phyloP scores from a whole-genome alignment of 2,888 invertebrate genomes.

The Enchytraeus crypticus region DNA sequence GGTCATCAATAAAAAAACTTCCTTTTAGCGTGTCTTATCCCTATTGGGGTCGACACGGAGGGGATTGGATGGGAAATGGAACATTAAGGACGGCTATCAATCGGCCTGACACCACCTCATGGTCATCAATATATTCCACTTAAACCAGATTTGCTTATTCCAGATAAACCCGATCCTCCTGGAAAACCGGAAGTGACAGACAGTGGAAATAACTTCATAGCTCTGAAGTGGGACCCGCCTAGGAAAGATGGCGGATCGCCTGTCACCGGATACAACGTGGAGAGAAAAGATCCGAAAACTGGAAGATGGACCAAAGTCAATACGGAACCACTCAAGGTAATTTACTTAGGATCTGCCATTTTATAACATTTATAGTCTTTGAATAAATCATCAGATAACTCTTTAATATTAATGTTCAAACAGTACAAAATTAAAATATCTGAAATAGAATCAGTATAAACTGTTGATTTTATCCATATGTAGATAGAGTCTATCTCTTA shows the following conservation, averaged over 20 bases:
- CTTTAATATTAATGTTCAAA: not conserved
- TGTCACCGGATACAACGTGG: conserved; percentile 66
- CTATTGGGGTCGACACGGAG: too few species aligned
- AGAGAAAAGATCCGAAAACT: conserved; percentile 57
- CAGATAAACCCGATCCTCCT: conserved; percentile 52
- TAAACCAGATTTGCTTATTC: not conserved
- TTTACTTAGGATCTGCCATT: not conserved
- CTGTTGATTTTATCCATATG: too few species aligned
- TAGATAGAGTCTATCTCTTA: too few species aligned
- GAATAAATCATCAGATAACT: not conserved
- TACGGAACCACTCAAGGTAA: conserved; percentile 15
- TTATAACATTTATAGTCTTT: not conserved
- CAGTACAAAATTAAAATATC: not conserved
- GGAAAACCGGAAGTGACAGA: conserved; percentile 82
- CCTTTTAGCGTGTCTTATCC: too few species aligned
- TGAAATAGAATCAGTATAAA: not conserved
- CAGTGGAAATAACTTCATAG: conserved; percentile 87
- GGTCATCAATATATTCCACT: not conserved
- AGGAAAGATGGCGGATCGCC: conserved; percentile 78
- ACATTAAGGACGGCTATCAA: too few species aligned
- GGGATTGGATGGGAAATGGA: too few species aligned
- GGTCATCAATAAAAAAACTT: too few species aligned
- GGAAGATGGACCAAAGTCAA: conserved; percentile 71
- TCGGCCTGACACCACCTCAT: too few species aligned
- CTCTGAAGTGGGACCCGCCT: conserved; percentile 82